Evolutionary conservation across 2,888 invertebrate species (phyloP).

Genomic region (Julus scanicus): DNA sequence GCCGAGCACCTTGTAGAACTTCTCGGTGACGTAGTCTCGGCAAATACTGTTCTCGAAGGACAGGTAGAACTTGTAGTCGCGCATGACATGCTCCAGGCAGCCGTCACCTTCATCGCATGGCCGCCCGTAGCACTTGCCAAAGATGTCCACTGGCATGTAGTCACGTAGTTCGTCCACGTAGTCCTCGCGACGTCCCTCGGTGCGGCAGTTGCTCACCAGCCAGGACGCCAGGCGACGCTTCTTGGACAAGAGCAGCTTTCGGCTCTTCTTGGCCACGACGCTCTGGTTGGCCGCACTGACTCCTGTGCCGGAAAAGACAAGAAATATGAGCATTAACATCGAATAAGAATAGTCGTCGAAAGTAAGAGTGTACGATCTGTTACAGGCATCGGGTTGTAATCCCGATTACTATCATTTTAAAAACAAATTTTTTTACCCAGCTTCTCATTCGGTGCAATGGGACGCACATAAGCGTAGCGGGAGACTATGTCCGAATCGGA

Average conservation of each 20-base stretch:
- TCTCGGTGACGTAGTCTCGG: constrained; percentile 59
- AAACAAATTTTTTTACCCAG: not conserved
- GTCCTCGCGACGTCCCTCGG: constrained; percentile 57
- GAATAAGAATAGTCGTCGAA: too few species aligned
- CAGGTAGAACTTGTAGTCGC: constrained; percentile 59
- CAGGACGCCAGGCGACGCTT: constrained; percentile 60
- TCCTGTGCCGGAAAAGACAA: not conserved
- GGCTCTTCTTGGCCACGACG: not conserved
- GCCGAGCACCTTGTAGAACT: constrained; percentile 56
- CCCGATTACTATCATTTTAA: too few species aligned
- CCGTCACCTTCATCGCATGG: not conserved
- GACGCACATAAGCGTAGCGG: not conserved
- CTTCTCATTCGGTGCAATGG: not conserved
- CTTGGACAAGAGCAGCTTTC: not conserved
- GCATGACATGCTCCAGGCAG: constrained; percentile 23
- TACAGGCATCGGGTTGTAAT: too few species aligned
- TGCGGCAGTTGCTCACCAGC: constrained; percentile 63
- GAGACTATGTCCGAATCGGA: constrained; percentile 60
- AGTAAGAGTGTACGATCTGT: too few species aligned
- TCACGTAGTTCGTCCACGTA: constrained; percentile 57
- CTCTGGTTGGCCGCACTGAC: not conserved
- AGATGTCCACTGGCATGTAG: constrained; percentile 57
- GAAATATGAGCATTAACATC: not conserved
- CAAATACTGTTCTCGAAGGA: constrained; percentile 60
- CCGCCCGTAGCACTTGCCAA: constrained; percentile 55